These are phyloP conservation scores for Amphiprion clarkii DNA, from an alignment of 2,797 vertebrate genomes.

Conservation along the genomic window DNA sequence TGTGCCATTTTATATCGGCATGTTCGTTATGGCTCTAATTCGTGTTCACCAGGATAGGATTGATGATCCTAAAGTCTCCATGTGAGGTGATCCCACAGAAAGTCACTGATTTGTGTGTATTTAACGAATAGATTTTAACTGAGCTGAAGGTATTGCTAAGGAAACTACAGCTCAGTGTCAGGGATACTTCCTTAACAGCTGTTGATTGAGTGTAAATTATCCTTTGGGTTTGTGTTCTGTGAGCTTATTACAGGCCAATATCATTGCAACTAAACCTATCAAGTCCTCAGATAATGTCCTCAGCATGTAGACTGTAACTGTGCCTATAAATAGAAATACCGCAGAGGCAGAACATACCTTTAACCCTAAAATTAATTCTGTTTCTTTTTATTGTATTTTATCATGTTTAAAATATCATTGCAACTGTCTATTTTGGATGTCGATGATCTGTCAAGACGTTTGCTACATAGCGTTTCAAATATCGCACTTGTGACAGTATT, in stretches of 20 bases:
- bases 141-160: background rate
- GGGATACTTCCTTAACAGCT: background rate
- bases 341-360: conserved; percentile 3
- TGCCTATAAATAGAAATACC: conserved; percentile 38
- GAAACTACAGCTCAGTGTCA: background rate
- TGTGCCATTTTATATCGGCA: background rate
- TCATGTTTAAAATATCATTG: no score
- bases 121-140: background rate
- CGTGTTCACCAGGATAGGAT: background rate
- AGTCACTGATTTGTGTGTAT: background rate
- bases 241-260: conserved; percentile 4
- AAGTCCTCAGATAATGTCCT: conserved; percentile 30
- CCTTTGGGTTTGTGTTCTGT: background rate
- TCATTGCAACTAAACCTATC: conserved; percentile 41
- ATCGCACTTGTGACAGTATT: background rate
- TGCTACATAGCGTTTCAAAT: no score
- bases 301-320: conserved; percentile 14
- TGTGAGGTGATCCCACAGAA: background rate
- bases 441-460: no score
- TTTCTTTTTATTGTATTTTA: background rate
- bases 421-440: no score
- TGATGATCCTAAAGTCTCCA: background rate
- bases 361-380: background rate
- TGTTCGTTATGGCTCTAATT: background rate
- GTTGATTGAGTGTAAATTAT: background rate